These are phyloP conservation scores for Atopsyche davidsoni DNA, from an alignment of 1,140 invertebrate genomes.

Conservation along the genomic window DNA sequence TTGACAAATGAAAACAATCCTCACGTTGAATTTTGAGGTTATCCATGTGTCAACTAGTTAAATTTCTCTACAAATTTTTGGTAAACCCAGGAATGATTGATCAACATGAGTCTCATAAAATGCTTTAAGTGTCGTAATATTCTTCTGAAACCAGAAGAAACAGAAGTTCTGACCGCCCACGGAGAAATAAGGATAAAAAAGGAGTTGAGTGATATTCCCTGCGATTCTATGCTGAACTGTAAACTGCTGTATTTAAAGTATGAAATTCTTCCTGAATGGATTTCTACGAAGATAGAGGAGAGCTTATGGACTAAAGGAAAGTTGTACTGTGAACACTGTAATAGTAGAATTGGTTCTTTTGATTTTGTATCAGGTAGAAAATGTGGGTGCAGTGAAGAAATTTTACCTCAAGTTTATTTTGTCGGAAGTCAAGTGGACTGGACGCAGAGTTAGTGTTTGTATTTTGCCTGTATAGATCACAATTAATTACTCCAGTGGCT, in stretches of 20 bases:
- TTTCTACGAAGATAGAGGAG: slow-evolving; percentile 38
- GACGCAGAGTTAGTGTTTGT: no score
- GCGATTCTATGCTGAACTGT: slow-evolving; percentile 28
- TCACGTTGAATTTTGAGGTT: no score
- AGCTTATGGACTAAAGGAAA: slow-evolving; percentile 56
- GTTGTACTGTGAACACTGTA: slow-evolving; percentile 54
- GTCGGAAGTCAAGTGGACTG: slow-evolving; percentile 53
- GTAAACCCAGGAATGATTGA: background rate
- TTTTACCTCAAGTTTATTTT: slow-evolving; percentile 50
- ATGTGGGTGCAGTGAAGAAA: slow-evolving; percentile 48
- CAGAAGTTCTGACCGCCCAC: slow-evolving; percentile 26
- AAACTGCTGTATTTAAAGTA: slow-evolving; percentile 40
- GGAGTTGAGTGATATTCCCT: slow-evolving; percentile 30
- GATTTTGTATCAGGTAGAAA: slow-evolving; percentile 56
- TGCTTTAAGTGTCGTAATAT: slow-evolving; percentile 41
- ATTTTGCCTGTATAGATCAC: no score
- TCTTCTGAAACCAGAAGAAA: slow-evolving; percentile 33
- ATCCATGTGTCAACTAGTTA: no score
- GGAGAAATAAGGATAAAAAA: slow-evolving; percentile 21
- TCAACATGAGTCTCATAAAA: slow-evolving; percentile 15
- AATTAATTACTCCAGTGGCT: no score
- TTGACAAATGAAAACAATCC: no score
- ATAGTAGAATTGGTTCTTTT: slow-evolving; percentile 53
- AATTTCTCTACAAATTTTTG: no score
- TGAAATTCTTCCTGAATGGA: slow-evolving; percentile 44